Evolutionary conservation across 2,888 invertebrate genomes (phyloP), one percentile per base, ranked within the genome.

Genomic region (Trypoxylon attenuatum): DNA sequence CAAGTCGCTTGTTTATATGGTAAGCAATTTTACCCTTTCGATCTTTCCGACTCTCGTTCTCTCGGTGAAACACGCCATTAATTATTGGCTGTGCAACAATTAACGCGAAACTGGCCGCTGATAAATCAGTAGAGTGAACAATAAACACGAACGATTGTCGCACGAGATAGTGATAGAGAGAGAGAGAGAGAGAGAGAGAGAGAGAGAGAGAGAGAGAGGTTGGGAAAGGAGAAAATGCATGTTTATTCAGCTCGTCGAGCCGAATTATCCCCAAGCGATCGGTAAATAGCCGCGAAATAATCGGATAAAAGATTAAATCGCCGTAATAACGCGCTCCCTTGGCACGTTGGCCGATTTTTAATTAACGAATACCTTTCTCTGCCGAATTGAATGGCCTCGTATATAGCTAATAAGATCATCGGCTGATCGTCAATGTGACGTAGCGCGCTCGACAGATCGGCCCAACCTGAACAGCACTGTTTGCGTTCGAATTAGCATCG

Each of bases 151-250:
- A 5, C 13, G 33, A 10, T 33, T 10, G 4, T 33, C 33, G 33
- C 10, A 13, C 33, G n/a, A 33, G 33, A 10, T 10, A 33, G 33
- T 13, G n/a, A n/a, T n/a, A n/a, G n/a, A n/a, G n/a, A n/a, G n/a
- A n/a, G n/a, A n/a, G n/a, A n/a, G n/a, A n/a, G n/a, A n/a, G n/a
- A n/a, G n/a, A n/a, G n/a, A n/a, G n/a, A n/a, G n/a, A n/a, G n/a
- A n/a, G n/a, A n/a, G n/a, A n/a, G n/a, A n/a, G n/a, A n/a, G n/a
- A n/a, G n/a, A n/a, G n/a, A n/a, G n/a, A n/a, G n/a, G n/a, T n/a
- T n/a, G n/a, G n/a, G n/a, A n/a, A n/a, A n/a, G n/a, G n/a, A 66
- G 60, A 67, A 68, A 66, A 66, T 50, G 52, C 42, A 52, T 18
- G 57, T 61, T 55, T 49, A 22, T 39, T 33, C 15, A 8, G 25